Conservation (phyloP, 2,888 invertebrate species). For the Hirtodrosophila trivittata region DNA sequence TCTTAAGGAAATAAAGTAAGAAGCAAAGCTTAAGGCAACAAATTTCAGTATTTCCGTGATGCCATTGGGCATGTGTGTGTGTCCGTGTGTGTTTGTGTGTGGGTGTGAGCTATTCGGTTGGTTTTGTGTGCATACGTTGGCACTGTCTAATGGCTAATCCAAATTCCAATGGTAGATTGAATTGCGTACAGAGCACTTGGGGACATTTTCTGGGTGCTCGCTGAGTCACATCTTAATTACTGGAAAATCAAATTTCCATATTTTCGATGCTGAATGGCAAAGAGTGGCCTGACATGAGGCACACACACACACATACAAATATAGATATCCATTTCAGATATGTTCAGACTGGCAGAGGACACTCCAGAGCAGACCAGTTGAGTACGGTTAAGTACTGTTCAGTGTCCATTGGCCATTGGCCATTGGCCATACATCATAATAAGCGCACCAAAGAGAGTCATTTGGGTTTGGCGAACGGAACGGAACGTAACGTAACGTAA, state of each 20-base stretch:
- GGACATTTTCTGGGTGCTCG: conserved; percentile 26
- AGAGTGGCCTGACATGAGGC: conserved; percentile 24
- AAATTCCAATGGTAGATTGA: conserved; percentile 25
- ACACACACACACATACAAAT: conserved; percentile 8
- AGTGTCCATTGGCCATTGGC: conserved; percentile 30
- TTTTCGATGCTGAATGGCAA: conserved; percentile 24
- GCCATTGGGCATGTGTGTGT: neutral
- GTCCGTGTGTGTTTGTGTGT: neutral
- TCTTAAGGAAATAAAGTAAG: conserved; percentile 3
- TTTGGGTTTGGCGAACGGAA: conserved; percentile 53
- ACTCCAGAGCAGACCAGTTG: conserved; percentile 7
- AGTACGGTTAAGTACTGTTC: conserved; percentile 25
- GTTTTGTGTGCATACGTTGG: neutral
- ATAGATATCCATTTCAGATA: conserved; percentile 29
- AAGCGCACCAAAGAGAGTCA: conserved; percentile 75
- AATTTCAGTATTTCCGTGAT: neutral
- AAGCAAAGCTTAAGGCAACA: conserved; percentile 18
- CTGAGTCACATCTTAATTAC: conserved; percentile 58
- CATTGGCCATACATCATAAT: conserved; percentile 68
- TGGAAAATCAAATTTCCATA: conserved; percentile 54
- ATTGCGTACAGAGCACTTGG: conserved; percentile 24
- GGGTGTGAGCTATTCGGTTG: neutral
- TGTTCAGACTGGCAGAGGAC: conserved; percentile 6
- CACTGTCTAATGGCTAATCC: neutral
- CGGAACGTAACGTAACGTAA: conserved; percentile 12